Conservation (phyloP, 2,888 invertebrate genomes). For the Phyto melanocephala region DNA sequence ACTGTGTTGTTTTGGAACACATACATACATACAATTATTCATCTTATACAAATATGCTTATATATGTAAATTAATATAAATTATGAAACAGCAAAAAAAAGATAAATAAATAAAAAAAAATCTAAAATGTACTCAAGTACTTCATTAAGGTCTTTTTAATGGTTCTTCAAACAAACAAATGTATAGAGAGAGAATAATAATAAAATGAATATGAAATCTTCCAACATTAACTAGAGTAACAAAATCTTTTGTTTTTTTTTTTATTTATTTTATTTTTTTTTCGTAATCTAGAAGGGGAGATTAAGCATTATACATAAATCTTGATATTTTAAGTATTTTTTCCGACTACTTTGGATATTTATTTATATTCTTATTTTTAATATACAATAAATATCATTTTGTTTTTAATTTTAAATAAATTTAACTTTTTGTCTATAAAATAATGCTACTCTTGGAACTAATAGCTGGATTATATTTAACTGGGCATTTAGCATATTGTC, state of each 20-base stretch:
- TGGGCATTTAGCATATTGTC: no score
- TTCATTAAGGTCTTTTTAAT: conserved; percentile 62
- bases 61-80: conserved; percentile 35
- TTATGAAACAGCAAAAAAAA: conserved; percentile 35
- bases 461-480: no score
- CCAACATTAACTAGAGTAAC: not conserved
- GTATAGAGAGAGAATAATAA: not conserved
- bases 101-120: conserved; percentile 44
- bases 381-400: no score
- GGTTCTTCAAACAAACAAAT: conserved; percentile 61
- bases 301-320: conserved; percentile 38
- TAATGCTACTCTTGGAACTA: no score
- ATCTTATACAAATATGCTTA: not conserved
- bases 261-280: not conserved
- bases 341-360: not conserved
- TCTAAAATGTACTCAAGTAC: conserved; percentile 59
- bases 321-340: conserved; percentile 46
- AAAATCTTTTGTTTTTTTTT: no score
- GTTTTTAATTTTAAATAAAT: conserved; percentile 25
- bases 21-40: not conserved
- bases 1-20: not conserved
- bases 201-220: not conserved
- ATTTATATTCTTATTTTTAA: not conserved
- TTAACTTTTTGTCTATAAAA: conserved; percentile 10
- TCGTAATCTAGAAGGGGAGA: not conserved